These are phyloP conservation scores for Hyles vespertilio DNA, from an alignment of 1,140 invertebrate species.

Conservation along the genomic window DNA sequence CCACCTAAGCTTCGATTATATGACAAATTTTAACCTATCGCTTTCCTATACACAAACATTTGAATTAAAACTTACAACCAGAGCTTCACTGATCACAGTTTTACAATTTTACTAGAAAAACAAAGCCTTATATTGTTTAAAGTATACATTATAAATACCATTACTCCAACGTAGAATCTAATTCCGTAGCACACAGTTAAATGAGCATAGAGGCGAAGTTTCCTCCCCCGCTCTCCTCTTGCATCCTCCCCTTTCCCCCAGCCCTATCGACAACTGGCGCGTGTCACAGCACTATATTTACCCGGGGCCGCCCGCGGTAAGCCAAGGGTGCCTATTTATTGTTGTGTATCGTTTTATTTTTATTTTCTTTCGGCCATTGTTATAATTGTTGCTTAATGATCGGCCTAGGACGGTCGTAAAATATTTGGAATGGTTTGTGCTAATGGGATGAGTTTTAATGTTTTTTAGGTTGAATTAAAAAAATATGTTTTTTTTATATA, in stretches of 20 bases:
- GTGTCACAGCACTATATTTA: conserved; percentile 37
- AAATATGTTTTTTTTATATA: no score
- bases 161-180: neutral
- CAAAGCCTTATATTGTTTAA: no score
- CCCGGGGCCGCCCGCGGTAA: conserved; percentile 44
- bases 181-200: neutral
- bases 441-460: no score
- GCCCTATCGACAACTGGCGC: conserved; percentile 1
- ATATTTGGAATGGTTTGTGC: no score
- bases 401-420: conserved; percentile 9
- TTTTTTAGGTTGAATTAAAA: no score
- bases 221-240: conserved; percentile 4
- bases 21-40: no score
- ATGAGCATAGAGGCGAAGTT: conserved; percentile 28
- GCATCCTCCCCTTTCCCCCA: neutral
- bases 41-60: no score
- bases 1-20: no score
- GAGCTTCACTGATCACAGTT: no score
- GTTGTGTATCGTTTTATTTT: conserved; percentile 58
- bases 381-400: conserved; percentile 64
- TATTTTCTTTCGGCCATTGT: conserved; percentile 56
- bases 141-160: no score
- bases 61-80: no score
- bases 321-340: conserved; percentile 57
- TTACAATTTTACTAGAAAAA: no score